Evolutionary conservation across 1,140 invertebrate species (phyloP).

Genomic region (Macrotrachela quadricornifera): DNA sequence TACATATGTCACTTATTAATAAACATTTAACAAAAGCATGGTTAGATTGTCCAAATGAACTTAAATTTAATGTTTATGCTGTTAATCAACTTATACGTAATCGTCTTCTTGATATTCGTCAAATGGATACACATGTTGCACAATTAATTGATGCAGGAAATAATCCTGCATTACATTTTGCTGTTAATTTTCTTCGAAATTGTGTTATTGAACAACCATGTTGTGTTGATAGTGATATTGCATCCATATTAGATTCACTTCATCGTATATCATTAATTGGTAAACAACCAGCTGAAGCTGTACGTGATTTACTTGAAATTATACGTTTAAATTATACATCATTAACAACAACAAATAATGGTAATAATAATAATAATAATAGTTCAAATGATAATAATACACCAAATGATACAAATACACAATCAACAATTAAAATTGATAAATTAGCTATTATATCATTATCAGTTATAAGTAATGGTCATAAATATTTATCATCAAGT

Average conservation of each 20-base stretch:
- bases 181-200: conserved; percentile 67
- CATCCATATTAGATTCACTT: conserved; percentile 1
- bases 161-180: conserved; percentile 58
- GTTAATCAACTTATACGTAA: conserved; percentile 61
- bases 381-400: too few relatives aligned
- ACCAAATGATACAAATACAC: too few relatives aligned
- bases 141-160: conserved; percentile 64
- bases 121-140: conserved; percentile 64
- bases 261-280: background rate
- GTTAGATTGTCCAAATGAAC: conserved; percentile 60
- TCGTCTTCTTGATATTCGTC: conserved; percentile 42
- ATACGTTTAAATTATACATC: conserved; percentile 13
- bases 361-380: too few relatives aligned
- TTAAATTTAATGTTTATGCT: conserved; percentile 67
- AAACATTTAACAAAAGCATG: background rate
- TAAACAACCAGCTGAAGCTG: background rate
- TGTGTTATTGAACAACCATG: conserved; percentile 61
- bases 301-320: conserved; percentile 18
- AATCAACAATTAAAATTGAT: too few relatives aligned
- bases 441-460: too few relatives aligned
- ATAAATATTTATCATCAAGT: too few relatives aligned
- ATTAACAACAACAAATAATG: too few relatives aligned
- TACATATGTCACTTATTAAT: conserved; percentile 10
- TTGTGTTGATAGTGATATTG: conserved; percentile 28
- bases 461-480: too few relatives aligned